Conservation (phyloP, 2,113 vertebrate species). For the Phylloscopus trochiloides region DNA sequence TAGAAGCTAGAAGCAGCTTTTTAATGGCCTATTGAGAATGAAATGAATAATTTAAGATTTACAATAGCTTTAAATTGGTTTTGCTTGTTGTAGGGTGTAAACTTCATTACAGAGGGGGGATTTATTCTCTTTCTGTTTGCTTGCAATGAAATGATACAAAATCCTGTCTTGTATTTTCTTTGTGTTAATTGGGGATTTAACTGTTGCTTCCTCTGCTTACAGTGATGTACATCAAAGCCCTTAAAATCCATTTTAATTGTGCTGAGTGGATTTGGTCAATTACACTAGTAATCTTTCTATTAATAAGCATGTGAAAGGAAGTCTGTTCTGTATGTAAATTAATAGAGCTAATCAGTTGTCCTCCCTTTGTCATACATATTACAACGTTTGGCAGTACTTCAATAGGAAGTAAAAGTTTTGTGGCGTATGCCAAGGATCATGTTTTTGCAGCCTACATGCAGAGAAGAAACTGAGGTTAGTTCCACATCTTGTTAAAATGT, state of each 20-base stretch:
- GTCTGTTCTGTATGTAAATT: conserved; percentile 34
- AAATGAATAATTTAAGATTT: conserved; percentile 60
- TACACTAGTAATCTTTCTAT: conserved; percentile 40
- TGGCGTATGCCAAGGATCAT: background rate
- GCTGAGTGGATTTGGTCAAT: conserved; percentile 55
- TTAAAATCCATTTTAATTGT: conserved; percentile 59
- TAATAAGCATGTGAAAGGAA: conserved; percentile 50
- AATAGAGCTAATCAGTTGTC: conserved; percentile 29
- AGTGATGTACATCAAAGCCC: conserved; percentile 37
- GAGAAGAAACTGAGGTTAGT: background rate
- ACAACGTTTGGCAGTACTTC: background rate
- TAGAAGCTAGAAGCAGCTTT: background rate
- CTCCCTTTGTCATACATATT: background rate
- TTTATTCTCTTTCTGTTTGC: conserved; percentile 27
- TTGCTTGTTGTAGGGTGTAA: background rate
- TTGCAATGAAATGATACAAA: conserved; percentile 49
- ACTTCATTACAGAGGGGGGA: background rate
- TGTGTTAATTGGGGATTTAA: conserved; percentile 61
- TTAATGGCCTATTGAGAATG: conserved; percentile 8
- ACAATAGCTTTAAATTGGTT: conserved; percentile 39
- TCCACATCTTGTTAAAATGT: background rate
- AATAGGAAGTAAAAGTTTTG: background rate
- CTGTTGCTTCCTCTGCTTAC: conserved; percentile 41
- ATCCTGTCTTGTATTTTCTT: conserved; percentile 35
- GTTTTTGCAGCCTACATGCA: background rate